Evolutionary conservation across 2,797 vertebrate genomes (phyloP).

Genomic region (Australoheros facetus): DNA sequence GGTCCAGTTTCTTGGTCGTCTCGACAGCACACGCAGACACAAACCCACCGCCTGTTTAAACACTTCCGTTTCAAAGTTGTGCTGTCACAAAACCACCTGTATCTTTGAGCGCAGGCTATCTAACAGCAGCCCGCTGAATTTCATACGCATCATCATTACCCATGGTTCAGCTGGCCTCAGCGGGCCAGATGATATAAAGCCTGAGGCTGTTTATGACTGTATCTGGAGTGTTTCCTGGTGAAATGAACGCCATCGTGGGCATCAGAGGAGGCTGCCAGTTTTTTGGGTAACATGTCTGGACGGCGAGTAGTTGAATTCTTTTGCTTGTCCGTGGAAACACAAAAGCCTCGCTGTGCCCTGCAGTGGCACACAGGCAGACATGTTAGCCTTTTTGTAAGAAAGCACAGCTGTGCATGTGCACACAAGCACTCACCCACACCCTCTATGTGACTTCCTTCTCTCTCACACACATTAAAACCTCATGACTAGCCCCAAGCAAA

Average conservation of each 20-base stretch:
- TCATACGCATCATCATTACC: conserved; percentile 11
- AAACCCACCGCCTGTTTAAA: not conserved
- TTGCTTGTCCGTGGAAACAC: conserved; percentile 22
- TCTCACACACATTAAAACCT: conserved; percentile 10
- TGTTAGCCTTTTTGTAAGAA: not conserved
- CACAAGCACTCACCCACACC: conserved; percentile 53
- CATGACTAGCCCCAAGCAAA: conserved; percentile 29
- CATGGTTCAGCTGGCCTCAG: conserved; percentile 18
- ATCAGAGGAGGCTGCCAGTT: conserved; percentile 2
- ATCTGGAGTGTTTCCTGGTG: conserved; percentile 34
- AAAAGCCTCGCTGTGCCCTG: conserved; percentile 42
- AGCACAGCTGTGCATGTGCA: conserved; percentile 35
- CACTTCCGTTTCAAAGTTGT: not conserved
- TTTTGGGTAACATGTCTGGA: conserved; percentile 44
- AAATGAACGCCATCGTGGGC: not conserved
- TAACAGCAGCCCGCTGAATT: conserved; percentile 19
- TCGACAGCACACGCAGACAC: no score
- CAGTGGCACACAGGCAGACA: conserved; percentile 23
- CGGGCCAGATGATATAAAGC: conserved; percentile 32
- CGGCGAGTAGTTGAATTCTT: conserved; percentile 34
- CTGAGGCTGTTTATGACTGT: conserved; percentile 19
- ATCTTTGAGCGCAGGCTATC: not conserved
- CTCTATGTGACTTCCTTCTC: conserved; percentile 20
- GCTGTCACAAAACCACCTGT: not conserved
- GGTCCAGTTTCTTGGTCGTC: not conserved